These are phyloP conservation scores for Mustela nigripes DNA, from an alignment of 2,113 vertebrate genomes.

Conservation along the genomic window DNA sequence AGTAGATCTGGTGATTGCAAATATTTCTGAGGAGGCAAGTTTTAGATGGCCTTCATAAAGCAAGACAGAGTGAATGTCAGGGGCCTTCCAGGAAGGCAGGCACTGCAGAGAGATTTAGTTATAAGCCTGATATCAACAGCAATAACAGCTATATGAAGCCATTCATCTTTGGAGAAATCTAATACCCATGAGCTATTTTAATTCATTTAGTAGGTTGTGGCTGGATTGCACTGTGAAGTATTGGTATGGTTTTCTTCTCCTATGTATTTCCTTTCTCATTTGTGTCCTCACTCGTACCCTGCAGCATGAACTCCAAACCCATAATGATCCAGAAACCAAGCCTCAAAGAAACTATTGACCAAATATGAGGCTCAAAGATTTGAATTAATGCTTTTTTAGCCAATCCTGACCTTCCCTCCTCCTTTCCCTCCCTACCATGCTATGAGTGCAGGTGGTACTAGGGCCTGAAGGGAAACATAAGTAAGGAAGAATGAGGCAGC, in stretches of 20 bases:
- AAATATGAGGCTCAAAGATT: not conserved
- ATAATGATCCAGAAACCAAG: not conserved
- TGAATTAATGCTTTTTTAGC: not conserved
- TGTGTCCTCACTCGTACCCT: not conserved
- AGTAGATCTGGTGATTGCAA: not conserved
- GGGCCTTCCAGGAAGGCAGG: not conserved
- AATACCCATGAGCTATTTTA: not conserved
- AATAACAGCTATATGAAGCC: not conserved
- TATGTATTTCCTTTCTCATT: not conserved
- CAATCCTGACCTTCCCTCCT: not conserved
- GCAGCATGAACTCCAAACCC: not conserved
- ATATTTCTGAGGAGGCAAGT: not conserved
- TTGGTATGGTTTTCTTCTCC: not conserved
- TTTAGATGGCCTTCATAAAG: not conserved
- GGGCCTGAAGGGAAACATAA: not conserved
- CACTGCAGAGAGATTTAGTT: not conserved
- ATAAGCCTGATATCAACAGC: not conserved
- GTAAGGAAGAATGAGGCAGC: not conserved
- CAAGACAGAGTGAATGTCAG: not conserved
- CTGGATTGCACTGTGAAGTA: not conserved
- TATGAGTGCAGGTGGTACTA: not conserved
- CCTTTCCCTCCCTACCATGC: not conserved
- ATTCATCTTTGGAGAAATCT: not conserved
- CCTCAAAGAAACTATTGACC: not conserved
- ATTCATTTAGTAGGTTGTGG: not conserved